Evolutionary conservation across 2,113 vertebrate genomes (phyloP).

Genomic region (Engystomops pustulosus): DNA sequence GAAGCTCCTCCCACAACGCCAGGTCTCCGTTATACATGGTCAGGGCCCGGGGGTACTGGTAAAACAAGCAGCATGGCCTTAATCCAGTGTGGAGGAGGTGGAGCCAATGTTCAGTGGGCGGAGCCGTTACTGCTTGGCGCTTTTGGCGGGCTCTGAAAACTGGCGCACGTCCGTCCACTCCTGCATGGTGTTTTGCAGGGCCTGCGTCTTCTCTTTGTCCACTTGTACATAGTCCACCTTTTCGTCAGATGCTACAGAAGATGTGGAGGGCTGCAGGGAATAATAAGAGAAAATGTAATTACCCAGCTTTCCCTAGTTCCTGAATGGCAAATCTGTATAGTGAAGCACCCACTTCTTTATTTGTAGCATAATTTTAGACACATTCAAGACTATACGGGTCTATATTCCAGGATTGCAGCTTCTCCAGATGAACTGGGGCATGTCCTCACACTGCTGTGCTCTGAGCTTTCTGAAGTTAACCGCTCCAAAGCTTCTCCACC

Average conservation of each 20-base stretch:
- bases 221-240: conserved; percentile 99
- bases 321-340: too few relatives aligned
- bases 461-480: too few relatives aligned
- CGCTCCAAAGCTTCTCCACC: too few relatives aligned
- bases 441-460: too few relatives aligned
- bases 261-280: conserved; percentile 88
- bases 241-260: conserved; percentile 91
- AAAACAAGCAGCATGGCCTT: conserved; percentile 9
- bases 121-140: conserved; percentile 75
- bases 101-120: not conserved
- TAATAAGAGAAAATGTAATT: not conserved
- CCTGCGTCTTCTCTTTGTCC: conserved; percentile 97
- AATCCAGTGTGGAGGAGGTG: not conserved
- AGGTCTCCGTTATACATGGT: not conserved
- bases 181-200: conserved; percentile 97
- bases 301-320: not conserved
- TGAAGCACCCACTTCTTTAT: too few relatives aligned
- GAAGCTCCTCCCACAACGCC: not conserved
- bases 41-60: too few relatives aligned
- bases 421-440: too few relatives aligned
- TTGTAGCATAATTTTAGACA: too few relatives aligned
- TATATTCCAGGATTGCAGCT: too few relatives aligned
- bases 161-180: conserved; percentile 98
- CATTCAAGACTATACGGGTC: too few relatives aligned
- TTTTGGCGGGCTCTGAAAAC: conserved; percentile 89